Evolutionary conservation across 2,797 vertebrate species (phyloP), one percentile per base, ranked within the genome.

Genomic region (Centroberyx gerrardi): DNA sequence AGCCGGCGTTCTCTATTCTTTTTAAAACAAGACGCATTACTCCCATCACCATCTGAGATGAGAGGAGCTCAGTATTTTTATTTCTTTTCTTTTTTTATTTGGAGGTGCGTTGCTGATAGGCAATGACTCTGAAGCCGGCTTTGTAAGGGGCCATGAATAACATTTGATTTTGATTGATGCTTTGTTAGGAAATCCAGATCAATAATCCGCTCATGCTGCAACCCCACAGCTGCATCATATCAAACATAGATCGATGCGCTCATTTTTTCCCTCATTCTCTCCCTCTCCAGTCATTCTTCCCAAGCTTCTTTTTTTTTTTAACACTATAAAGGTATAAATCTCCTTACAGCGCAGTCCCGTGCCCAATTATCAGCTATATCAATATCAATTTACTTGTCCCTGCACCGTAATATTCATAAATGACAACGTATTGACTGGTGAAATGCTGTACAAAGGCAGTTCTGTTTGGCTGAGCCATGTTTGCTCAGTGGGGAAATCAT

Each of bases 221-320:
- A 13, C 22, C 29, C 28, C 12, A 18, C 17, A 22, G 40, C 55
- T 55, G 42, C 53, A 38, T 46, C 8, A 28, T 64, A 62, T 86
- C 51, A 74, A 58, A 42, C 58, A 29, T 33, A 46, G 36, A 77
- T 79, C 51, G 55, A 44, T 68, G 31, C 27, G 15, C 54, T 48
- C 2, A 48, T 71, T 48, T 61, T 40, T 10, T 48, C 22, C 13
- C 13, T 4, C 5, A 36, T 12, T 8, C 33, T 38, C 2, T 29
- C 1, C 40, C 13, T 33, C 9, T n/a, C 29, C 44, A 12, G 6
- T 64, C 36, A 46, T 51, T 52, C 18, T 68, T 48, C 1, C 14
- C 14, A 46, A 22, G n/a, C 9, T 9, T 42, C 9, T 3, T 48
- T 44, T 15, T 58, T 52, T 59, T 18, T 18, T 33, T n/a, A 33